Evolutionary conservation across 2,113 vertebrate species (phyloP).

Genomic region (Myrmecobius fasciatus): DNA sequence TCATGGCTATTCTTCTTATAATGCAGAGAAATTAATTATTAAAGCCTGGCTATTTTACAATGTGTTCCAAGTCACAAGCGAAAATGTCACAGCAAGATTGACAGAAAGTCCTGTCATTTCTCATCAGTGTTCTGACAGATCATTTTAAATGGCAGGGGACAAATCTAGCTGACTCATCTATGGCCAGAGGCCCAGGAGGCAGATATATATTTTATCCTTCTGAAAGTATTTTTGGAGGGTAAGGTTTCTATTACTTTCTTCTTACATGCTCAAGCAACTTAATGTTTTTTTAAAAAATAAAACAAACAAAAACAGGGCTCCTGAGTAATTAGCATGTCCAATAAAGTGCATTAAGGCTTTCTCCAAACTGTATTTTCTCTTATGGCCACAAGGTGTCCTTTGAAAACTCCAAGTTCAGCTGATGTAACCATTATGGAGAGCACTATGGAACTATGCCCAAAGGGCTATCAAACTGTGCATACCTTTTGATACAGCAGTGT

Average conservation of each 20-base stretch:
- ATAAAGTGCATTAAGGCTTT: background rate
- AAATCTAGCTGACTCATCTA: background rate
- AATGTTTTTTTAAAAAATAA: background rate
- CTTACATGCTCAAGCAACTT: background rate
- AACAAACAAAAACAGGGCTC: background rate
- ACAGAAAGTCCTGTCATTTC: background rate
- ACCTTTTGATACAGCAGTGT: too few species aligned
- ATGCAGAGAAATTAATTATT: background rate
- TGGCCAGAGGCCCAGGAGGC: too few species aligned
- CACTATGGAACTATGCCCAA: too few species aligned
- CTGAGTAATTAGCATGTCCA: background rate
- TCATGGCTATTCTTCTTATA: constrained; percentile 9
- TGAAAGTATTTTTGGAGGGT: background rate
- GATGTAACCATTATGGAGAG: too few species aligned
- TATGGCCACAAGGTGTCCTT: background rate
- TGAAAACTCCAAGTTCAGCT: background rate
- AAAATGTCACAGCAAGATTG: background rate
- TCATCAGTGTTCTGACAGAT: background rate
- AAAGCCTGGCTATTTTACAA: background rate
- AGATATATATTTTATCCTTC: background rate
- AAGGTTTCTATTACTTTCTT: background rate
- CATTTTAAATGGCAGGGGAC: background rate
- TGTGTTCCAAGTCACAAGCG: background rate
- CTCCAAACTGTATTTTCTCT: background rate
- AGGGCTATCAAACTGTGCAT: too few species aligned